Conservation (phyloP, 2,888 invertebrate genomes). For the Tipula helvola region DNA sequence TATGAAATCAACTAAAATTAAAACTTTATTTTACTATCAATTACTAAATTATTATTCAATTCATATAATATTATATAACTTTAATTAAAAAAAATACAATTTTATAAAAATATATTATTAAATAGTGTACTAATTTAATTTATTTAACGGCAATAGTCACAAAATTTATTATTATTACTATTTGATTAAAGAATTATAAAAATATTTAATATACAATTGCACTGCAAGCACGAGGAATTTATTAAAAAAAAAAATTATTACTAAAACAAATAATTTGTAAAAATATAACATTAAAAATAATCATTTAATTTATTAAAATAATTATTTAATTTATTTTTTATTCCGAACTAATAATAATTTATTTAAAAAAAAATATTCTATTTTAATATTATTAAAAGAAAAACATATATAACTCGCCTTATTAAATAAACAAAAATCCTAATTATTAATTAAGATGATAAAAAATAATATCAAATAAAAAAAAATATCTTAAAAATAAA, state of each 20-base stretch:
- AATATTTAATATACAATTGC: neutral
- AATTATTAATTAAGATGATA: neutral
- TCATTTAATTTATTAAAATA: slow-evolving; percentile 4
- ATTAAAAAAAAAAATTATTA: neutral
- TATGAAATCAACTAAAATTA: neutral
- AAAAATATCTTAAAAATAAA: neutral
- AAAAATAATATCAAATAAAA: neutral
- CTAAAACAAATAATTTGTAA: neutral
- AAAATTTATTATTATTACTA: neutral
- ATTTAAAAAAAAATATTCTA: neutral
- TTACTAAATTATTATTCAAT: neutral
- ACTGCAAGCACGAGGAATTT: slow-evolving; percentile 4
- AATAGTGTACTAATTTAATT: neutral
- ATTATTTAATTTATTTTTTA: neutral
- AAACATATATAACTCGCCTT: neutral
- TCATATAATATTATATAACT: neutral
- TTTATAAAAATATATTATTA: neutral
- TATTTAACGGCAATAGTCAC: neutral
- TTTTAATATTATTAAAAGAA: neutral
- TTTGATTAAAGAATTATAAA: neutral
- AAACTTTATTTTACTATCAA: neutral
- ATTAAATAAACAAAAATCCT: neutral
- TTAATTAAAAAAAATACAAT: neutral
- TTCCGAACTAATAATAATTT: neutral
- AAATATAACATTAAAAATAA: neutral